These are phyloP conservation scores for Dinomys branickii DNA, from an alignment of 2,113 vertebrate species.

Conservation along the genomic window DNA sequence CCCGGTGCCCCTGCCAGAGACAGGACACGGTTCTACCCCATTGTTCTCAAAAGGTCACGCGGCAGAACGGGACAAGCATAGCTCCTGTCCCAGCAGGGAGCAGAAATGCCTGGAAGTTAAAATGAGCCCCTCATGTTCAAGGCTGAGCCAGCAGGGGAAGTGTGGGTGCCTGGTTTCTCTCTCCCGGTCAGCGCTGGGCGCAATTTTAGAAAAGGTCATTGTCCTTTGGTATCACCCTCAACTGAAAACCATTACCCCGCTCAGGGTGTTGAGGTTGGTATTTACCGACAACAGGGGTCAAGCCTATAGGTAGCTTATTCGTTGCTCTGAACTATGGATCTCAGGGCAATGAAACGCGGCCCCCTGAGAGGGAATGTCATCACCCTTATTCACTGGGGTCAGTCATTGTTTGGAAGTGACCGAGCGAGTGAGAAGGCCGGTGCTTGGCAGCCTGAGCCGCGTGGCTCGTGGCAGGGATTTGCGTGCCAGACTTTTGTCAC, in stretches of 20 bases:
- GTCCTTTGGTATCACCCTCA: neutral
- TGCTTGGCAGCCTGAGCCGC: conserved; percentile 22
- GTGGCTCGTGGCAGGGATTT: neutral
- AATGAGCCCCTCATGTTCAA: neutral
- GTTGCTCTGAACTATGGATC: neutral
- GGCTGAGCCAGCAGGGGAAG: neutral
- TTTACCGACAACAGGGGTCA: neutral
- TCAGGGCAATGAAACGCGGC: neutral
- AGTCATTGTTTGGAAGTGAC: conserved; percentile 36
- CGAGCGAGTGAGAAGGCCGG: neutral
- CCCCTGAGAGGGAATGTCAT: neutral
- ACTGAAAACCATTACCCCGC: neutral
- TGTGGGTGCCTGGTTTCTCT: neutral
- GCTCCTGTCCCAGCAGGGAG: neutral
- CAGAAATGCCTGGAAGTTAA: neutral
- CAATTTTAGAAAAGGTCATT: neutral
- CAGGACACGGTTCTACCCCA: neutral
- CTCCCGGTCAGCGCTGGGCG: neutral
- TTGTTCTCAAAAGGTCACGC: neutral
- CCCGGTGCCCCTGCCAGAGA: neutral
- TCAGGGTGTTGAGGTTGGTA: neutral
- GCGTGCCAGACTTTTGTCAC: neutral
- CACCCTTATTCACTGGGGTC: neutral
- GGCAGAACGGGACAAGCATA: neutral
- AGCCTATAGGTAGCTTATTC: neutral